Conservation (phyloP, 1,140 invertebrate genomes). For the Monomorium pharaonis region DNA sequence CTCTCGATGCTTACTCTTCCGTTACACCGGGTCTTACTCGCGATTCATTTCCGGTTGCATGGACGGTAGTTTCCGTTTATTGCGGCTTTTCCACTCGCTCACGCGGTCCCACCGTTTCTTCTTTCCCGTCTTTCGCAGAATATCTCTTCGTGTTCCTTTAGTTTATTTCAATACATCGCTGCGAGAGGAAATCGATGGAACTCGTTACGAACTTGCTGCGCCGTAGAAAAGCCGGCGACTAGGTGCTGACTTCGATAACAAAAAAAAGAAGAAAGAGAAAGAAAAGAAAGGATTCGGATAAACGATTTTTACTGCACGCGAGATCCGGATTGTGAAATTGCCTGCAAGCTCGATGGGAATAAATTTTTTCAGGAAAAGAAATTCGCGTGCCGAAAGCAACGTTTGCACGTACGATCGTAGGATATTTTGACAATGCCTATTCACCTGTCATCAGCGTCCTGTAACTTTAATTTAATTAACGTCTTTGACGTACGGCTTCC, state of each 20-base stretch:
- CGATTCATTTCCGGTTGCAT: constrained; percentile 71
- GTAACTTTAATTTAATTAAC: neutral
- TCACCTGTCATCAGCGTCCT: neutral
- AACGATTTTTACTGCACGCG: constrained; percentile 15
- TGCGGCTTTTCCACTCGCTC: constrained; percentile 59
- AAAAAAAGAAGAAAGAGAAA: constrained; percentile 29
- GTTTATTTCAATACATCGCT: constrained; percentile 67
- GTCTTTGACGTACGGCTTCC: neutral
- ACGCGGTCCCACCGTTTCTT: constrained; percentile 12
- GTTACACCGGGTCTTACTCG: constrained; percentile 63
- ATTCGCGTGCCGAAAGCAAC: constrained; percentile 45
- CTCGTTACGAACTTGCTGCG: constrained; percentile 60
- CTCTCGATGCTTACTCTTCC: constrained; percentile 58
- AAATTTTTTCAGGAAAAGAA: constrained; percentile 46
- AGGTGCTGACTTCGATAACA: constrained; percentile 50
- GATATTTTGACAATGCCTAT: constrained; percentile 13
- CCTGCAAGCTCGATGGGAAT: constrained; percentile 39
- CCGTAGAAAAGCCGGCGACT: constrained; percentile 62
- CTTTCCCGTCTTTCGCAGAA: constrained; percentile 29
- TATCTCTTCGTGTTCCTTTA: constrained; percentile 63
- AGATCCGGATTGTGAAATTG: constrained; percentile 54
- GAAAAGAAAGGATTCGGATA: constrained; percentile 42
- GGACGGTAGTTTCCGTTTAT: constrained; percentile 56
- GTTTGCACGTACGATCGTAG: neutral
- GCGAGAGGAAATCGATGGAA: constrained; percentile 62